phyloP scores from a whole-genome alignment of 1,140 invertebrate species.

The Hypothenemus hampei region DNA sequence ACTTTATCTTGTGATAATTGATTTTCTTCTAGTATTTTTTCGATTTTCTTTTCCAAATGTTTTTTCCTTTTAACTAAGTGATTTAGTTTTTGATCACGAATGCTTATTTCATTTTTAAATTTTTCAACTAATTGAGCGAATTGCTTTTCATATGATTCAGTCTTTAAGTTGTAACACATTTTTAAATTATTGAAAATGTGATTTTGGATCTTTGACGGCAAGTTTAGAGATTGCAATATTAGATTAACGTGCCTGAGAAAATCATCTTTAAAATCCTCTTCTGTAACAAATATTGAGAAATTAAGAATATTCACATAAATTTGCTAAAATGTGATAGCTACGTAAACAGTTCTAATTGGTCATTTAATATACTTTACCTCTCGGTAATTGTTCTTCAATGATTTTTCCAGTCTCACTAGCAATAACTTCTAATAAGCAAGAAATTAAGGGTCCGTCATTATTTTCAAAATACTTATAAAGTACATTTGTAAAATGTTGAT shows the following conservation, averaged over 20 bases:
- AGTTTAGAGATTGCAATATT: conserved; percentile 3
- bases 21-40: conserved; percentile 10
- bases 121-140: conserved; percentile 15
- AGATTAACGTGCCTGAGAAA: conserved; percentile 10
- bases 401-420: not conserved
- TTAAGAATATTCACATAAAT: too few species aligned
- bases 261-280: conserved; percentile 12
- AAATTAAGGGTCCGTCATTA: conserved; percentile 14
- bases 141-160: conserved; percentile 12
- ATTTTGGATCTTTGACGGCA: not conserved
- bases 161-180: conserved; percentile 18
- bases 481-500: conserved; percentile 18
- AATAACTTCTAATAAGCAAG: conserved; percentile 21
- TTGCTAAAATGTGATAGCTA: too few species aligned
- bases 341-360: too few species aligned
- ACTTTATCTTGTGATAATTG: conserved; percentile 5
- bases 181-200: conserved; percentile 8
- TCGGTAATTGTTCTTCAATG: not conserved
- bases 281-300: too few species aligned
- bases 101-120: conserved; percentile 18
- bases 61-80: conserved; percentile 9
- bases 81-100: conserved; percentile 9
- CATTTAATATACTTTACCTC: too few species aligned
- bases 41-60: conserved; percentile 19
- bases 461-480: conserved; percentile 24